phyloP scores from a whole-genome alignment of 2,113 vertebrate genomes.

The Eidolon helvum region DNA sequence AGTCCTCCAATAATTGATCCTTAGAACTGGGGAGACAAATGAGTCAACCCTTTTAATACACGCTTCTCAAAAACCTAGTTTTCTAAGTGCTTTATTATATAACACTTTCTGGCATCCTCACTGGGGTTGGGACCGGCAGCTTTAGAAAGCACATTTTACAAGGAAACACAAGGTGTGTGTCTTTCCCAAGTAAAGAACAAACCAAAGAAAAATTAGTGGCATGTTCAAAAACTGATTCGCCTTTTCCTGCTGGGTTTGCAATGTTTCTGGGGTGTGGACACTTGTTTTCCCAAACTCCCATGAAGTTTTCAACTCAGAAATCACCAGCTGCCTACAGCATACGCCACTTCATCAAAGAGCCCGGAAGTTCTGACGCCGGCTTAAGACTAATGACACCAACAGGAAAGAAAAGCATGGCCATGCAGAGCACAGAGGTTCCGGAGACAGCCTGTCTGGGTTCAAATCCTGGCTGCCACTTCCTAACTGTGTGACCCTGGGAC shows the following conservation, averaged over 20 bases:
- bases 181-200: slow-evolving; percentile 7
- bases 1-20: not conserved
- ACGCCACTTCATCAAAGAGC: not conserved
- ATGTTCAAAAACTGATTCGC: not conserved
- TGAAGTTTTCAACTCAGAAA: not conserved
- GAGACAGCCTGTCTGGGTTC: not conserved
- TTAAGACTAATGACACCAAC: not conserved
- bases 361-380: not conserved
- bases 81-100: not conserved
- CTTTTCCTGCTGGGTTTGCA: not conserved
- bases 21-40: not conserved
- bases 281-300: not conserved
- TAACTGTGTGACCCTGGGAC: not conserved
- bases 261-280: not conserved
- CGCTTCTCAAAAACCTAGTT: not conserved
- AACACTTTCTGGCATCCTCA: not conserved
- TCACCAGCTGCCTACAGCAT: not conserved
- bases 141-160: not conserved
- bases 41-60: not conserved
- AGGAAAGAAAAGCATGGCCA: not conserved
- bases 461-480: not conserved
- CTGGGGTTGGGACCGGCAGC: not conserved
- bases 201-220: not conserved
- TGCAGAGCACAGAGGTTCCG: not conserved
- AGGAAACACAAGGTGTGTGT: not conserved